Evolutionary conservation across 2,888 invertebrate genomes (phyloP), one percentile per base, ranked within the genome.

Genomic region (Nemotelus pantherinus): DNA sequence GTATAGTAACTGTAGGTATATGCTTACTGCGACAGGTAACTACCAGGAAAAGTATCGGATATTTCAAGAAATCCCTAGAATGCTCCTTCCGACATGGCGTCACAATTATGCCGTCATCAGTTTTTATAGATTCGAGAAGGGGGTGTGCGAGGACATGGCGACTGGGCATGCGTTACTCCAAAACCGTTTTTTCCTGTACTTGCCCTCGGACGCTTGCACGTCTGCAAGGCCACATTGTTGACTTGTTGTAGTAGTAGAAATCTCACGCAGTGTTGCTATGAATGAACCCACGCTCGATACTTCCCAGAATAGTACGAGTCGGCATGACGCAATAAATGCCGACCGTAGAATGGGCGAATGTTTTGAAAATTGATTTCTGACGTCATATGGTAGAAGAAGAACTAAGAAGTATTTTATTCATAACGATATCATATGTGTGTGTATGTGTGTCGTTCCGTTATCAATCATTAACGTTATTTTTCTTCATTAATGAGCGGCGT

Each of bases 251-350:
- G 41, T 25, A 55, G 55, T 63, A 63, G 63, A 10, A 47, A 58
- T 60, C 60, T 41, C 45, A 63, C 44, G 39, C 4, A 74, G 50
- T 48, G 60, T 74, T 74, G 60, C 74, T 63, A 78, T 78, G 78
- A 78, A 78, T 78, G 78, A 78, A 76, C 76, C 68, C 63, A 74
- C 74, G 60, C 50, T 58, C 41, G 9, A 25, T 58, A 50, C 53
- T 75, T 78, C 78, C 76, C 57, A 76, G 75, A 78, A 78, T 78
- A 78, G 78, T 76, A 78, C 78, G 78, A 76, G 78, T 70, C 78
- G 43, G 60, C 68, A 63, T 78, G 78, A 78, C 82, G 81, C 80
- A 80, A 81, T 74, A 41, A 58, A 47, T 63, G 74, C 60, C 39
- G 50, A 41, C 6, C 48, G 39, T 60, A 41, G 60, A 39, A 10